phyloP scores from a whole-genome alignment of 35 echinoderm and acorn worm genomes.

The Amphiura filiformis region DNA sequence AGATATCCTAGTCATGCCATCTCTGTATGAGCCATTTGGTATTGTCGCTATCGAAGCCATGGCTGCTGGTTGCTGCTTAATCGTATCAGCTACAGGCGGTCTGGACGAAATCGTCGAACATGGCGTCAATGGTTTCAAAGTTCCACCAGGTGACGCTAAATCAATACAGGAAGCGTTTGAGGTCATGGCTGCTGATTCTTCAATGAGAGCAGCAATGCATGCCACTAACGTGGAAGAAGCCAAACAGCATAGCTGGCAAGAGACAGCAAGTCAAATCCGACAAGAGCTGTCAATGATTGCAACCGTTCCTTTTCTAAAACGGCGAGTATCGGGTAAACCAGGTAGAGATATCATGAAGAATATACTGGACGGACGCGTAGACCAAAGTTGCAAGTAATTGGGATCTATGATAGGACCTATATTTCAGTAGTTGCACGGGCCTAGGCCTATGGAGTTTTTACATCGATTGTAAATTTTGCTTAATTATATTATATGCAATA shows the following conservation, averaged over 20 bases:
- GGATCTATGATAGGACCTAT: no score
- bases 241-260: neutral
- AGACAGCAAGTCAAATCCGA: neutral
- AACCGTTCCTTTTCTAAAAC: no score
- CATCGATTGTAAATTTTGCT: no score
- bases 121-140: conserved; percentile 21
- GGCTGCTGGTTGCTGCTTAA: conserved; percentile 21
- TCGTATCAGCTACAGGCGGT: conserved; percentile 22
- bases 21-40: conserved; percentile 15
- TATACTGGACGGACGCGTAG: no score
- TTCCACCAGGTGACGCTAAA: neutral
- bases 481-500: no score
- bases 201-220: neutral
- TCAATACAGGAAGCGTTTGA: neutral
- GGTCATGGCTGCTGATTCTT: neutral
- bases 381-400: no score
- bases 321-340: no score
- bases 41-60: conserved; percentile 21
- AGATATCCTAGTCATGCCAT: conserved; percentile 10
- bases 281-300: no score
- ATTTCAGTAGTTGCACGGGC: no score
- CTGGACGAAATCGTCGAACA: conserved; percentile 10
- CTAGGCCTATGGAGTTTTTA: no score
- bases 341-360: no score
- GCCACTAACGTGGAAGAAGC: neutral